Evolutionary conservation across 2,888 invertebrate species (phyloP).

Genomic region (Sphinx pinastri): DNA sequence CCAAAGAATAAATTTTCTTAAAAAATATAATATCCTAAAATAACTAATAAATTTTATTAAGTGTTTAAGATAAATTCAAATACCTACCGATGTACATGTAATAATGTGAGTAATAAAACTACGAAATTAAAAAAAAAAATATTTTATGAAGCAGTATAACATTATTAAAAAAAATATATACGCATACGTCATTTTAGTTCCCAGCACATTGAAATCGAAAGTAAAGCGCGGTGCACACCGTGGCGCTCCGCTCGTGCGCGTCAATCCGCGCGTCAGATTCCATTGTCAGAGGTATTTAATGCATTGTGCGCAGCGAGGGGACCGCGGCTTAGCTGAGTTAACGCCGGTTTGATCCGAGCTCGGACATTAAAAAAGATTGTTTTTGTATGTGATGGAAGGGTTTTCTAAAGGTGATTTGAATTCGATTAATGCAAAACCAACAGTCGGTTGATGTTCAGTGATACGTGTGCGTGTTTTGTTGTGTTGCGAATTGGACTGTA

Average conservation of each 20-base stretch:
- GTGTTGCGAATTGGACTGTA: constrained; percentile 1
- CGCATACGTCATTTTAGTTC: constrained; percentile 34
- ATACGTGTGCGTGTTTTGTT: constrained; percentile 27
- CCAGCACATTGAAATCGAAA: constrained; percentile 15
- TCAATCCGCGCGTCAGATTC: constrained; percentile 54
- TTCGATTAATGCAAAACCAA: constrained; percentile 27
- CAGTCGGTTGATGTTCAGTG: constrained; percentile 26
- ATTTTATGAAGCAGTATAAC: no score
- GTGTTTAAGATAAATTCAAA: no score
- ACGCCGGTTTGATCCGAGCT: constrained; percentile 42
- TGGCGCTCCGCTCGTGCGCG: constrained; percentile 59
- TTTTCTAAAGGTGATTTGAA: constrained; percentile 36
- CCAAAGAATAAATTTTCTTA: no score
- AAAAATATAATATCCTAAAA: no score
- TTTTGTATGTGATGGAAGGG: constrained; percentile 44
- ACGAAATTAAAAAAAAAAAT: no score
- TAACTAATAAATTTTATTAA: no score
- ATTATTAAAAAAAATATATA: background rate
- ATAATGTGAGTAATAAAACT: no score
- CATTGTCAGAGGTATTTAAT: constrained; percentile 61
- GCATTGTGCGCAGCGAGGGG: constrained; percentile 51
- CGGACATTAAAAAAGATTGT: constrained; percentile 64
- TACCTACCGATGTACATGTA: no score
- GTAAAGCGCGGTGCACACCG: constrained; percentile 54
- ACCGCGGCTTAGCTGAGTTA: constrained; percentile 41